These are phyloP conservation scores for Harmothoe impar DNA, from an alignment of 2,888 invertebrate species.

Conservation along the genomic window DNA sequence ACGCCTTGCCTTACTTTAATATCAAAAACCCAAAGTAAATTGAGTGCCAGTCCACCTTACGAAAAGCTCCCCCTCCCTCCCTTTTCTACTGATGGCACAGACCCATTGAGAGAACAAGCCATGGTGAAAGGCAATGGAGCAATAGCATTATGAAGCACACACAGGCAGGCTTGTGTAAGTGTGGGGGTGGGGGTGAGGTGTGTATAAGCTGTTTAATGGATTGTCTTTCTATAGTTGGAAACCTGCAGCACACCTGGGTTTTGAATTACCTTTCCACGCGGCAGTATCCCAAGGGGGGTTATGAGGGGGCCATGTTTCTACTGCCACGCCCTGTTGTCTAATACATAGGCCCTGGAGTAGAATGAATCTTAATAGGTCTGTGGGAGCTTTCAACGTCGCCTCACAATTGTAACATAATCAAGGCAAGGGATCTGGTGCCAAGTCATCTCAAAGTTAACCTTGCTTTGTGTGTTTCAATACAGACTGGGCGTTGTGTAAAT, in stretches of 20 bases:
- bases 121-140: slow-evolving; percentile 4
- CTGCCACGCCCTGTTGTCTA: slow-evolving; percentile 30
- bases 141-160: no score
- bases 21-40: slow-evolving; percentile 45
- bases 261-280: slow-evolving; percentile 37
- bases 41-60: background rate
- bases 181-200: background rate
- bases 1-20: slow-evolving; percentile 16
- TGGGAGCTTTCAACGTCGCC: slow-evolving; percentile 14
- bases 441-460: slow-evolving; percentile 45
- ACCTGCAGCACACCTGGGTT: slow-evolving; percentile 29
- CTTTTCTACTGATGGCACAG: background rate
- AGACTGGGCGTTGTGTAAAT: background rate
- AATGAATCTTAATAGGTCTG: slow-evolving; percentile 46
- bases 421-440: background rate
- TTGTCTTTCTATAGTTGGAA: slow-evolving; percentile 35
- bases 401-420: slow-evolving; percentile 43
- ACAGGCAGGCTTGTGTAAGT: background rate
- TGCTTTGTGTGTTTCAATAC: background rate
- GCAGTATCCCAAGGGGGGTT: background rate
- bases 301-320: background rate
- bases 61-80: background rate
- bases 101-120: background rate
- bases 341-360: background rate
- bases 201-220: slow-evolving; percentile 40